These are phyloP conservation scores for Chalcosyrphus nemorum DNA, from an alignment of 2,888 invertebrate genomes.

Conservation along the genomic window DNA sequence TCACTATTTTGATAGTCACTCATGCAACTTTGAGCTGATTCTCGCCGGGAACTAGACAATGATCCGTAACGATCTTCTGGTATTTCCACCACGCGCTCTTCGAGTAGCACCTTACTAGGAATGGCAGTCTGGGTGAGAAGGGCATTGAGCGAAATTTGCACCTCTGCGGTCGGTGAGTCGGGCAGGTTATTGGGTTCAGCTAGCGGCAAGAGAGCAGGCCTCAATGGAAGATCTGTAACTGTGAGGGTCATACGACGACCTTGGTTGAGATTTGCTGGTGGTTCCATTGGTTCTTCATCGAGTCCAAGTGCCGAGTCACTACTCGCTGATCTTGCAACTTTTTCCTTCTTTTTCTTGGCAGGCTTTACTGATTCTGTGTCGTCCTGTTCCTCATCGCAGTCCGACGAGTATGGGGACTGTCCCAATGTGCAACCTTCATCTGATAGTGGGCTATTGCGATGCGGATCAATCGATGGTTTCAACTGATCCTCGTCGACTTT, in stretches of 20 bases:
- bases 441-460: conserved; percentile 77
- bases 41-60: conserved; percentile 81
- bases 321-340: conserved; percentile 80
- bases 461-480: conserved; percentile 60
- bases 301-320: conserved; percentile 81
- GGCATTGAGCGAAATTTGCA: conserved; percentile 53
- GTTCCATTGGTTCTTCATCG: conserved; percentile 78
- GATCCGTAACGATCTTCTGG: conserved; percentile 82
- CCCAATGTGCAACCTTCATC: conserved; percentile 81
- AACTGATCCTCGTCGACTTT: conserved; percentile 48
- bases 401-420: conserved; percentile 80
- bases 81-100: conserved; percentile 84
- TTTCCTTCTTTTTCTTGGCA: conserved; percentile 76
- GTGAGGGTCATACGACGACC: conserved; percentile 81
- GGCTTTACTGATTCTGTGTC: conserved; percentile 57
- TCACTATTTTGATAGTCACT: conserved; percentile 82
- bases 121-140: conserved; percentile 75
- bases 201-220: conserved; percentile 80
- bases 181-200: conserved; percentile 81
- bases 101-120: conserved; percentile 83
- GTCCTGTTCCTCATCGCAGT: conserved; percentile 75
- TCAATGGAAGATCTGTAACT: conserved; percentile 80
- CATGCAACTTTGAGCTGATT: conserved; percentile 81
- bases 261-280: conserved; percentile 65
- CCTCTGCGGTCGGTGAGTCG: conserved; percentile 77